Conservation (phyloP, 2,888 invertebrate genomes). For the Conus canariensis region DNA sequence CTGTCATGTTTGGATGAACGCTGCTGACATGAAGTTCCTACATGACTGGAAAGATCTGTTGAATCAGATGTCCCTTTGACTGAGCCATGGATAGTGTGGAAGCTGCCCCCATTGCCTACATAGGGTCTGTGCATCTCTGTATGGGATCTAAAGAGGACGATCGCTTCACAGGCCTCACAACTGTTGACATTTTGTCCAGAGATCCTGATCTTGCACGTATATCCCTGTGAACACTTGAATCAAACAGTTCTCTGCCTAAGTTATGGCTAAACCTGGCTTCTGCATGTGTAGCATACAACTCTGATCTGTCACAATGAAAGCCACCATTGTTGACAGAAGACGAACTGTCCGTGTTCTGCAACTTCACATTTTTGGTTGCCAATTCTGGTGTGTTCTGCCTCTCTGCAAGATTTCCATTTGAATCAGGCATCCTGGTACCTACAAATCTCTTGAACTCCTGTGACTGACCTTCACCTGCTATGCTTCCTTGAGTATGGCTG, state of each 20-base stretch:
- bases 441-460: background rate
- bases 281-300: background rate
- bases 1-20: background rate
- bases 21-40: background rate
- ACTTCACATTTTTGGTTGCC: background rate
- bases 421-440: background rate
- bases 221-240: background rate
- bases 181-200: background rate
- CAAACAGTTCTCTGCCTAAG: background rate
- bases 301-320: background rate
- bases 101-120: background rate
- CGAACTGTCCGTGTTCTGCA: background rate
- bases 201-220: slow-evolving; percentile 9
- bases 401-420: background rate
- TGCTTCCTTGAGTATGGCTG: background rate
- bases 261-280: background rate
- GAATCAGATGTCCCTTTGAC: background rate
- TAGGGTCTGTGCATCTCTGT: background rate
- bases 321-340: background rate
- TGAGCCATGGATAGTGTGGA: background rate
- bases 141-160: slow-evolving; percentile 14
- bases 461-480: background rate
- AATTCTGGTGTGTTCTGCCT: background rate
- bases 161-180: background rate
- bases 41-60: background rate